Evolutionary conservation across 2,888 invertebrate species (phyloP), one percentile per base, ranked within the genome.

Genomic region (Acrocera orbiculus): DNA sequence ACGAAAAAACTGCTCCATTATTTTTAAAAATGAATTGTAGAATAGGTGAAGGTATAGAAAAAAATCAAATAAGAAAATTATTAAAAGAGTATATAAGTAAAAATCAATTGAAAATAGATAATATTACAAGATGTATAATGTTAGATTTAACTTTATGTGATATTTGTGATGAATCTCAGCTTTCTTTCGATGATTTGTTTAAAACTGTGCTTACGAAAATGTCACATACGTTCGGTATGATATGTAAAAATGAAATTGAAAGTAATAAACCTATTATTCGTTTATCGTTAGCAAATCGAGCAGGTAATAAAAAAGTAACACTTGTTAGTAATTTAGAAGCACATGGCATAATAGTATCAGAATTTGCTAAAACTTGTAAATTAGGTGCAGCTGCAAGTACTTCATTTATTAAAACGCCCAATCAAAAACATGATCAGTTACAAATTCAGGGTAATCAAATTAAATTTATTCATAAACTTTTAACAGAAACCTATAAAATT

Each of bases 361-460:
- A 78, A 48, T 77, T 93, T 56, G 75, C 80, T 13, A 78, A 77
- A 51, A 70, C 73, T 45, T 81, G 89, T 49, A 89, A 90, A 61
- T 70, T 71, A 39, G 81, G 75, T 10, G 83, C 80, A 32, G 90
- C 90, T 1, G 89, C 90, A 11, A 78, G 89, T 47, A 81, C 87
- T 37, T 78, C 79, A 20, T 73, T 87, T 33, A 76, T 74, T 27
- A 70, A 75, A 41, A 56, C 73, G 13, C 73, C 81, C 4, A 78
- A 76, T 34, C 76, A 80, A 48, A 73, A 71, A 47, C 63, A 61
- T 27, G 75, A 76, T 46, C 81, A 85, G 57, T 71, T 92, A 20
- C 67, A 86, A 55, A 71, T 92, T 39, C 92, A 92, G 62, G 92
- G 92, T 7, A 90, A 90, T 61, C 90, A 90, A 67, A 73, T 87